Evolutionary conservation across 30 jellyfish, hydroid and myxozoan species (phyloP).

Genomic region (Haliclystus octoradiatus): DNA sequence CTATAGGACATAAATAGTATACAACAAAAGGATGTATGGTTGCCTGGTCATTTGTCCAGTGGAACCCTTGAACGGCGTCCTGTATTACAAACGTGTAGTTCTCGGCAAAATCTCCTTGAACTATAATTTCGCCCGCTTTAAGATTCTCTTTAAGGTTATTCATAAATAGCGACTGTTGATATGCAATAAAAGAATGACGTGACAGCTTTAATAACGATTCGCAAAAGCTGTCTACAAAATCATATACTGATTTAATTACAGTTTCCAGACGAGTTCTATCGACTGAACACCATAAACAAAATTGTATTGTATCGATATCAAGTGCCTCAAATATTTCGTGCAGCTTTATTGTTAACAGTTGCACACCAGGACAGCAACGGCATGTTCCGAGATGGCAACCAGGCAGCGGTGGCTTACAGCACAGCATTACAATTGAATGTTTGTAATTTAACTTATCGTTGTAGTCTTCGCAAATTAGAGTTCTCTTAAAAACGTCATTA

Average conservation of each 20-base stretch:
- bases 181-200: conserved; percentile 20
- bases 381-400: conserved; percentile 2
- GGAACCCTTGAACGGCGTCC: conserved; percentile 38
- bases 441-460: conserved; percentile 2
- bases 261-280: conserved; percentile 20
- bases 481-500: no score
- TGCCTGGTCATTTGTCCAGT: conserved; percentile 39
- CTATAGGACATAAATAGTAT: conserved; percentile 5
- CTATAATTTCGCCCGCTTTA: neutral
- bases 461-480: neutral
- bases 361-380: neutral
- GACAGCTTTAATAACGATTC: conserved; percentile 5
- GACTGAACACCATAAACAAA: conserved; percentile 12
- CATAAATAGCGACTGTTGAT: conserved; percentile 11
- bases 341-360: neutral
- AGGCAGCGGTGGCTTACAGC: conserved; percentile 36
- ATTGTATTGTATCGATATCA: conserved; percentile 9
- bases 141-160: conserved; percentile 6
- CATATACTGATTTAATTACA: conserved; percentile 4
- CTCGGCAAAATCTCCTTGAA: conserved; percentile 37
- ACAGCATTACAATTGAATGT: neutral
- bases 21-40: conserved; percentile 43
- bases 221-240: conserved; percentile 6
- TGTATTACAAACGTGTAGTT: conserved; percentile 27
- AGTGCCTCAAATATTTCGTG: neutral